Percentiles rank a stretch among this genome's conserved stretches.
phyloP scores from a whole-genome alignment of 2,888 invertebrate genomes.

The Acanthoscelides obtectus region DNA sequence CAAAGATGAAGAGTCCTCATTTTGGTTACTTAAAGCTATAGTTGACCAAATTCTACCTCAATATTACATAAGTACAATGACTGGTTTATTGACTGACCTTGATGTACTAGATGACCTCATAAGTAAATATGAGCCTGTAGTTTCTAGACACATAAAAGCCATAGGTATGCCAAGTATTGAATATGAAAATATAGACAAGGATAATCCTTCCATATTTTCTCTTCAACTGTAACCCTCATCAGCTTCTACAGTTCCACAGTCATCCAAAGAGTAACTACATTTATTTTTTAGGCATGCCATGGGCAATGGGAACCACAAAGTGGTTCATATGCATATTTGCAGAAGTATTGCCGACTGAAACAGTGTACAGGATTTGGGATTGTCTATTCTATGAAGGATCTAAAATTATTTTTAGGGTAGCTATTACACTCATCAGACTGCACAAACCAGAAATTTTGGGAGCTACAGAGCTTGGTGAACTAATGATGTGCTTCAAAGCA shows the following conservation, averaged over 20 bases:
- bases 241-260: no score
- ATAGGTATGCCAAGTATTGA: conserved; percentile 63
- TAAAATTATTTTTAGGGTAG: conserved; percentile 87
- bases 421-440: conserved; percentile 73
- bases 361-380: conserved; percentile 93
- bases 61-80: conserved; percentile 88
- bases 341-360: conserved; percentile 91
- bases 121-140: conserved; percentile 73
- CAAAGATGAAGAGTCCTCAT: conserved; percentile 85
- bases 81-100: conserved; percentile 82
- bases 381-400: conserved; percentile 92
- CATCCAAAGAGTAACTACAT: no score
- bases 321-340: conserved; percentile 95
- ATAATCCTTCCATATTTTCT: no score
- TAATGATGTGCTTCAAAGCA: conserved; percentile 77
- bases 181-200: no score
- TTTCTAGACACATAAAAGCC: conserved; percentile 74
- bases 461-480: conserved; percentile 74
- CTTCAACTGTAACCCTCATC: no score
- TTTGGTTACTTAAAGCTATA: conserved; percentile 88
- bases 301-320: conserved; percentile 88
- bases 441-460: conserved; percentile 68
- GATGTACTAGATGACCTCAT: conserved; percentile 85
- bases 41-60: conserved; percentile 80
- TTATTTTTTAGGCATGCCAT: conserved; percentile 81